Evolutionary conservation across 1,140 invertebrate genomes (phyloP).

Genomic region (Meloidogyne floridensis): DNA sequence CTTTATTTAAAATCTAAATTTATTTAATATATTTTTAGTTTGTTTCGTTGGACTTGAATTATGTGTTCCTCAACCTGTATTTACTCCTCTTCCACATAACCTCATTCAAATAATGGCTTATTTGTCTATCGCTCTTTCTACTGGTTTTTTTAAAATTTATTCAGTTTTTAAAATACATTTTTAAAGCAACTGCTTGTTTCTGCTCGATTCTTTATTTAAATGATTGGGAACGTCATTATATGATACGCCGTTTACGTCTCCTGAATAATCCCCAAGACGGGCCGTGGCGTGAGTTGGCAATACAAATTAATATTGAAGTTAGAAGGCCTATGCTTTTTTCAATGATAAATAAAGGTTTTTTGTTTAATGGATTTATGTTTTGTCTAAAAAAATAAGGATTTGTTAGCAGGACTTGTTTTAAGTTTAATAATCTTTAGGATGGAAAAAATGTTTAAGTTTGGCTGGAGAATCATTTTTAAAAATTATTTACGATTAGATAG

Average conservation of each 20-base stretch:
- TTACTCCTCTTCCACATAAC: conserved; percentile 29
- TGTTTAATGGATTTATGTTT: background rate
- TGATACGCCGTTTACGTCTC: conserved; percentile 1
- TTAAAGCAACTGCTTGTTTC: conserved; percentile 20
- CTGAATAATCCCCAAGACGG: conserved; percentile 7
- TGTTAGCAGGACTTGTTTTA: too few relatives aligned
- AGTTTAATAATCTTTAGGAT: too few relatives aligned
- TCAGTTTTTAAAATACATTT: background rate
- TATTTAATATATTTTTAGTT: conserved; percentile 30
- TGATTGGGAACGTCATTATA: conserved; percentile 26
- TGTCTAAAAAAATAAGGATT: too few relatives aligned
- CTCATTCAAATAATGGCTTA: conserved; percentile 31
- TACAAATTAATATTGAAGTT: conserved; percentile 21
- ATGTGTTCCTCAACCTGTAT: conserved; percentile 29
- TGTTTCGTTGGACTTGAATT: conserved; percentile 44
- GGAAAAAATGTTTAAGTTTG: too few relatives aligned
- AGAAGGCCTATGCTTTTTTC: conserved; percentile 16
- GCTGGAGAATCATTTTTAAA: too few relatives aligned
- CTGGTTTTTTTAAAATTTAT: conserved; percentile 17
- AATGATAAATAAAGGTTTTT: conserved; percentile 24
- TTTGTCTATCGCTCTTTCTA: conserved; percentile 29
- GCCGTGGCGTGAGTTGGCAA: conserved; percentile 17
- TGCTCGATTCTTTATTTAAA: conserved; percentile 8
- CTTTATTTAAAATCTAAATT: background rate
- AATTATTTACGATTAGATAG: too few relatives aligned